Evolutionary conservation across 2,113 vertebrate species (phyloP).

Genomic region (Scytalopus superciliaris): DNA sequence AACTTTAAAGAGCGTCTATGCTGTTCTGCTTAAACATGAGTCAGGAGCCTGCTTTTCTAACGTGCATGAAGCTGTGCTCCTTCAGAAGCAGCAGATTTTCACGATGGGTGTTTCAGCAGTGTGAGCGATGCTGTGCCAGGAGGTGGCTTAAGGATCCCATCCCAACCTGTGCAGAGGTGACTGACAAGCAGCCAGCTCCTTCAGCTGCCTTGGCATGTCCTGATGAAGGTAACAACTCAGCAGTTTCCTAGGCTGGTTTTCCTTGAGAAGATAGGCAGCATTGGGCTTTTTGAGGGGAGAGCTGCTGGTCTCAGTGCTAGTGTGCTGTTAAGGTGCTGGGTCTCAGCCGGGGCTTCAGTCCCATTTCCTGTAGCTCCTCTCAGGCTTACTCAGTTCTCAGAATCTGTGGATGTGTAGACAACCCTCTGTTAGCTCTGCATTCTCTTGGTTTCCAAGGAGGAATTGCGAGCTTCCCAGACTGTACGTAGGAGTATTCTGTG

Average conservation of each 20-base stretch:
- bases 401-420: slow-evolving; percentile 2
- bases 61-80: background rate
- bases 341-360: background rate
- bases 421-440: slow-evolving; percentile 16
- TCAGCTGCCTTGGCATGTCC: background rate
- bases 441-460: slow-evolving; percentile 48
- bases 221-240: background rate
- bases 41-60: background rate
- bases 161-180: background rate
- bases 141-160: background rate
- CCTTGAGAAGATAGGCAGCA: background rate
- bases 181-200: background rate
- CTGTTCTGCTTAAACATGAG: background rate
- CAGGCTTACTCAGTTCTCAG: background rate
- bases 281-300: background rate
- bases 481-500: slow-evolving; percentile 49
- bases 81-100: background rate
- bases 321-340: background rate
- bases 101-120: background rate
- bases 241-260: background rate
- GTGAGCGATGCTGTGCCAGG: fast-evolving
- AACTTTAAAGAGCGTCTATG: background rate
- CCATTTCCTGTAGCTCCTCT: background rate
- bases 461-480: slow-evolving; percentile 56
- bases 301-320: background rate